These are phyloP conservation scores for Melieria crassipennis DNA, from an alignment of 2,888 invertebrate genomes.

Conservation along the genomic window DNA sequence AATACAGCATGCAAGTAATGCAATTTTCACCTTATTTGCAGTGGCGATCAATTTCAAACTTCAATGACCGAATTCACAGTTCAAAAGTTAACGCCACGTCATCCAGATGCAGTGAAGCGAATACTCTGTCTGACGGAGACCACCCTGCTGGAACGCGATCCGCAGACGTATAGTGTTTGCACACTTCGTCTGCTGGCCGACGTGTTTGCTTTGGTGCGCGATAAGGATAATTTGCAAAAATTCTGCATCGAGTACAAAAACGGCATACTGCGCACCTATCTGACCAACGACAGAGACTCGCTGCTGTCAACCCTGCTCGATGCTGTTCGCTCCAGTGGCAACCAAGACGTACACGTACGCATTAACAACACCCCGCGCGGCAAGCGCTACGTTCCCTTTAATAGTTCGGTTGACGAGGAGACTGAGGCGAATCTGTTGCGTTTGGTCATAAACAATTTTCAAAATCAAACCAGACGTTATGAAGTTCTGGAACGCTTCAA, in stretches of 20 bases:
- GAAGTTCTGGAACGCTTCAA: constrained; percentile 95
- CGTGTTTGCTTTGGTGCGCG: constrained; percentile 91
- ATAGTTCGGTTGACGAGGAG: constrained; percentile 94
- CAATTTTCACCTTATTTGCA: constrained; percentile 60
- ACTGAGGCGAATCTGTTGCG: constrained; percentile 84
- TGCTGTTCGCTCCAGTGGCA: constrained; percentile 96
- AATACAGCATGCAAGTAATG: too few relatives aligned
- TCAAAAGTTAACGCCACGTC: constrained; percentile 87
- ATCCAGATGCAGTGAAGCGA: constrained; percentile 85
- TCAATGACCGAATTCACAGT: constrained; percentile 97
- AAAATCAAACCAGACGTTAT: constrained; percentile 69
- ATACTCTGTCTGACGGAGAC: constrained; percentile 95
- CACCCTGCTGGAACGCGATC: constrained; percentile 95
- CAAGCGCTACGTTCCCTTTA: constrained; percentile 87
- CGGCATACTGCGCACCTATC: constrained; percentile 87
- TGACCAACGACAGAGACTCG: constrained; percentile 95
- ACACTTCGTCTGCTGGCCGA: constrained; percentile 84
- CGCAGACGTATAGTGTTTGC: constrained; percentile 93
- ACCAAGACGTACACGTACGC: constrained; percentile 94
- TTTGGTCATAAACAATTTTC: constrained; percentile 70
- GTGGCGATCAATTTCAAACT: constrained; percentile 94
- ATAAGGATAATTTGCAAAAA: constrained; percentile 90
- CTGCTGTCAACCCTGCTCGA: constrained; percentile 94
- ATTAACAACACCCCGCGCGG: constrained; percentile 86
- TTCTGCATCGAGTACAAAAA: constrained; percentile 95